phyloP scores from a whole-genome alignment of 1,140 invertebrate genomes.

The Ganaspis sp. region DNA sequence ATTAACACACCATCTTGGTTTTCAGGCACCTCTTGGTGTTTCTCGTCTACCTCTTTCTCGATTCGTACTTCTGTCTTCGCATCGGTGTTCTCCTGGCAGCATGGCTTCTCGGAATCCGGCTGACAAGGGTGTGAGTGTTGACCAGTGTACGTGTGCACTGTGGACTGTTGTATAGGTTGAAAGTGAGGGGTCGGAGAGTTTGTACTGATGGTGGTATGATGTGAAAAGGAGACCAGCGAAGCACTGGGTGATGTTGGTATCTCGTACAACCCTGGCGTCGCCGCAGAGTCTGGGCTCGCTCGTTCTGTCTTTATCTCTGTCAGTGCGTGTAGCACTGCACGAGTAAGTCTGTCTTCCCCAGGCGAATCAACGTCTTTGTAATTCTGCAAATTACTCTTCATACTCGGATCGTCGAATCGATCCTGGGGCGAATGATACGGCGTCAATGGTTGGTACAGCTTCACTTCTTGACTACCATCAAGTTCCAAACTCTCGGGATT shows the following conservation, averaged over 20 bases:
- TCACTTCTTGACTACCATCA: slow-evolving; percentile 35
- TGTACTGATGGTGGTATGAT: slow-evolving; percentile 63
- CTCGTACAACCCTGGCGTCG: slow-evolving; percentile 67
- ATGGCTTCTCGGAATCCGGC: slow-evolving; percentile 57
- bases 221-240: slow-evolving; percentile 42
- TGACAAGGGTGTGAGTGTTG: slow-evolving; percentile 45
- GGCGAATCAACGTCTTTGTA: slow-evolving; percentile 49
- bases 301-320: slow-evolving; percentile 67
- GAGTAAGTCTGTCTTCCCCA: slow-evolving; percentile 44
- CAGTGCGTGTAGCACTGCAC: slow-evolving; percentile 51
- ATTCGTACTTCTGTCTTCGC: neutral
- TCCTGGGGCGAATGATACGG: slow-evolving; percentile 45
- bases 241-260: slow-evolving; percentile 53
- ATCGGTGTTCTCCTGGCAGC: slow-evolving; percentile 40
- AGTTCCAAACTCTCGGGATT: slow-evolving; percentile 36
- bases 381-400: slow-evolving; percentile 45
- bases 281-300: slow-evolving; percentile 66
- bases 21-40: slow-evolving; percentile 35
- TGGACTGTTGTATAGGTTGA: slow-evolving; percentile 33
- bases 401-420: slow-evolving; percentile 41
- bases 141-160: slow-evolving; percentile 50
- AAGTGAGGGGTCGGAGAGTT: slow-evolving; percentile 39
- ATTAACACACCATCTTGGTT: too few relatives aligned
- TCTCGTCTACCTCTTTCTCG: slow-evolving; percentile 35
- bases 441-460: slow-evolving; percentile 45